A percentile compares a stretch with the other conserved stretches of the same genome.
Evolutionary conservation across 92 coral and sea anemone genomes (phyloP).

Genomic region (Meandrina meandrites): DNA sequence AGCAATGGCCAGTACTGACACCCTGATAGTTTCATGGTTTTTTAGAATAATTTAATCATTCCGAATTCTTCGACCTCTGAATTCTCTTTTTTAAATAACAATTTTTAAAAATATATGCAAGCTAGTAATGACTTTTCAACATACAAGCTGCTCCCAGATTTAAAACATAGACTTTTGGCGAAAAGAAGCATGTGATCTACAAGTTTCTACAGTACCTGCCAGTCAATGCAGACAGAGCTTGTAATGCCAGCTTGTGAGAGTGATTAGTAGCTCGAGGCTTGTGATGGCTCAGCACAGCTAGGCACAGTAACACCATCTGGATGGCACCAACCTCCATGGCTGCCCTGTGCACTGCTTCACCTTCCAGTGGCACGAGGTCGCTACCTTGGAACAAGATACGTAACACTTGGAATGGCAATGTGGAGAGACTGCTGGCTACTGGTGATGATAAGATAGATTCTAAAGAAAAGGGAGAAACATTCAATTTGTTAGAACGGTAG

Average conservation of each 20-base stretch:
- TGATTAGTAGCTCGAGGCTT: constrained; percentile 75
- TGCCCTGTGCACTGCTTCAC: constrained; percentile 68
- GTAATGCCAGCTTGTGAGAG: constrained; percentile 80
- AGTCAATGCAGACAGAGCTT: constrained; percentile 83
- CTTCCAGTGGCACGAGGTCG: constrained; percentile 59
- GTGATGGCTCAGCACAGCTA: constrained; percentile 96
- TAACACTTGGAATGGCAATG: constrained; percentile 86
- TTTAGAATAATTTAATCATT: too few relatives aligned
- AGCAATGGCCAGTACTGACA: too few relatives aligned
- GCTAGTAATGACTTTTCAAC: too few relatives aligned
- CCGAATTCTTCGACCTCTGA: too few relatives aligned
- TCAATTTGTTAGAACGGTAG: neutral
- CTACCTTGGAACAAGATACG: constrained; percentile 71
- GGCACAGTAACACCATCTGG: constrained; percentile 85
- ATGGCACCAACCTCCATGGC: constrained; percentile 89
- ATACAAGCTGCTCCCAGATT: too few relatives aligned
- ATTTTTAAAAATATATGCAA: too few relatives aligned
- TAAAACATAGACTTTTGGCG: too few relatives aligned
- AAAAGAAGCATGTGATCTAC: neutral
- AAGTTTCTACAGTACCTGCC: constrained; percentile 62
- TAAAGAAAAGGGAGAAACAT: constrained; percentile 14
- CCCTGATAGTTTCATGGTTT: too few relatives aligned
- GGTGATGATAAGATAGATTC: constrained; percentile 78
- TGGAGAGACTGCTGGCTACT: constrained; percentile 79
- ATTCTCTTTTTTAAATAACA: too few relatives aligned